Evolutionary conservation across 2,888 invertebrate species (phyloP).

Genomic region (Chrysolina oricalcia): DNA sequence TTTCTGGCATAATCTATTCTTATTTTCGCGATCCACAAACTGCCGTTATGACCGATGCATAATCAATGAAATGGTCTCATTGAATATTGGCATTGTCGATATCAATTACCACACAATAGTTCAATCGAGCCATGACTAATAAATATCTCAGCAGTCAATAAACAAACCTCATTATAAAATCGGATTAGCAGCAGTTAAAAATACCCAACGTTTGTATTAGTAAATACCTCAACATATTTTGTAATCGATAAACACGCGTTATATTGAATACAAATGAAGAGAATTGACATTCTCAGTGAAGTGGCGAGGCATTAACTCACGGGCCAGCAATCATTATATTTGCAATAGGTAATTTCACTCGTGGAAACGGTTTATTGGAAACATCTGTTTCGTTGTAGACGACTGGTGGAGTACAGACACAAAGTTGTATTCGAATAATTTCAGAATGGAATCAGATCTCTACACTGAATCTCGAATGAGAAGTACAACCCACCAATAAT

Average conservation of each 20-base stretch:
- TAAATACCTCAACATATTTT: slow-evolving; percentile 47
- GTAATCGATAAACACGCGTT: slow-evolving; percentile 49
- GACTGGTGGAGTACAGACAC: background rate
- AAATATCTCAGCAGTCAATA: slow-evolving; percentile 34
- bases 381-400: slow-evolving; percentile 41
- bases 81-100: slow-evolving; percentile 9
- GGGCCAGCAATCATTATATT: slow-evolving; percentile 49
- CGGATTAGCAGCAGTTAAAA: slow-evolving; percentile 39
- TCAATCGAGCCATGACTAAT: slow-evolving; percentile 29
- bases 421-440: background rate
- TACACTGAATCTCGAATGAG: background rate
- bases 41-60: background rate
- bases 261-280: slow-evolving; percentile 56
- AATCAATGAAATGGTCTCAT: background rate
- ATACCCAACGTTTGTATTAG: slow-evolving; percentile 41
- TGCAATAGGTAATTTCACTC: slow-evolving; percentile 46
- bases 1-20: background rate
- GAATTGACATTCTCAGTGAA: slow-evolving; percentile 53
- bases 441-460: background rate
- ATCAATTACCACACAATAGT: slow-evolving; percentile 21
- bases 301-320: slow-evolving; percentile 49
- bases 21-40: background rate
- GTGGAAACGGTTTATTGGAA: slow-evolving; percentile 36
- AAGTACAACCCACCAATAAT: too few relatives aligned
- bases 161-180: slow-evolving; percentile 38